Percentiles rank a stretch among this genome's conserved stretches.
Evolutionary conservation across 2,888 invertebrate genomes (phyloP).

Genomic region (Spicauda simplicius): DNA sequence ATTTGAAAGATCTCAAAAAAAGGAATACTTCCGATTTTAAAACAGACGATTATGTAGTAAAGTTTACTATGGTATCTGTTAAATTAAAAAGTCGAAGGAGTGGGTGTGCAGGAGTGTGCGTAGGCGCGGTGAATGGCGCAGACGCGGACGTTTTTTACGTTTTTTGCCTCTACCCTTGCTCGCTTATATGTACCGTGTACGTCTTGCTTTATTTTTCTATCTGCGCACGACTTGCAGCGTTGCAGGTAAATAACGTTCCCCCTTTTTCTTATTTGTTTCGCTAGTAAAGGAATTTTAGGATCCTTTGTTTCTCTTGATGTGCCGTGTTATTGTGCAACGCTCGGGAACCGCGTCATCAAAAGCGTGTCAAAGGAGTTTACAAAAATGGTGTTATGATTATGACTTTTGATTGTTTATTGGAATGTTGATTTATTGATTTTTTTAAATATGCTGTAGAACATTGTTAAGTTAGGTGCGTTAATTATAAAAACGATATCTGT

Average conservation of each 20-base stretch:
- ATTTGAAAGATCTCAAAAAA: background rate
- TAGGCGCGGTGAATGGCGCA: constrained; percentile 46
- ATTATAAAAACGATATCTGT: too few relatives aligned
- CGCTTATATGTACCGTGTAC: constrained; percentile 59
- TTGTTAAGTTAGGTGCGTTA: too few relatives aligned
- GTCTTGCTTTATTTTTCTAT: constrained; percentile 66
- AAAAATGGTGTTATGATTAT: background rate
- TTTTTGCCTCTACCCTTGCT: constrained; percentile 78
- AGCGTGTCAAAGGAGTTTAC: background rate
- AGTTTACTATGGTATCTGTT: constrained; percentile 19
- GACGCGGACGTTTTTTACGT: constrained; percentile 39
- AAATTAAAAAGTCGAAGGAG: constrained; percentile 35
- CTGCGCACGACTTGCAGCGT: constrained; percentile 61
- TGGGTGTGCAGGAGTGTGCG: constrained; percentile 44
- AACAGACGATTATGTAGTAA: background rate
- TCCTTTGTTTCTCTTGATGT: constrained; percentile 41
- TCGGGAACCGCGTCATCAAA: background rate
- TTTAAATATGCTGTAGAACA: too few relatives aligned
- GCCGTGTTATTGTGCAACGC: constrained; percentile 30
- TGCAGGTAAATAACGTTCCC: constrained; percentile 76
- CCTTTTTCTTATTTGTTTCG: constrained; percentile 71
- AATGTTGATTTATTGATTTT: too few relatives aligned
- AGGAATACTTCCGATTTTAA: background rate
- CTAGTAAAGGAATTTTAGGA: constrained; percentile 56
- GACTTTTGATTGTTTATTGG: background rate